Base-by-base conservation (phyloP, 2,113 vertebrate genomes). In the Mesitornis unicolor region DNA sequence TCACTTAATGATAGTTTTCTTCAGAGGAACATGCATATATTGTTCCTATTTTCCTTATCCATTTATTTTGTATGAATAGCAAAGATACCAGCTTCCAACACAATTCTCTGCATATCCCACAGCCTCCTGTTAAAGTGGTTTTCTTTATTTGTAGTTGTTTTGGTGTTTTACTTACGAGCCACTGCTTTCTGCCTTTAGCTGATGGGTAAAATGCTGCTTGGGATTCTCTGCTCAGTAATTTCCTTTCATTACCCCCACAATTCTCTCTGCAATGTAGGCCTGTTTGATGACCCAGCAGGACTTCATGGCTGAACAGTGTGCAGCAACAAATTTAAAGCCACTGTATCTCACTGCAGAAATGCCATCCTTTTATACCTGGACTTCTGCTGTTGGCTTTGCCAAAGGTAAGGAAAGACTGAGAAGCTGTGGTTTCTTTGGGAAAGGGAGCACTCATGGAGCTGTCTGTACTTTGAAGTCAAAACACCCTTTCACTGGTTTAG, bases 221-320 rank as follows among this genome's bases (percentile, higher is more conserved):
- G 43, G 71, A 35, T 54, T 71, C 87, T 73, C 56, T 75, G 60
- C 56, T 92, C 28, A 36, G n/a, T 60, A 38, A 45, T 60, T 56
- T n/a, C 50, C 42, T 78, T 63, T 81, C 64, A 20, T 79, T 57
- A 40, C 50, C n/a, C 40, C 9, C 47, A 17, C 69, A 6, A 42
- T 75, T 84, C 47, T 93, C 74, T 84, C 48, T 81, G 73, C 81
- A 64, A 20, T 80, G 19, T 82, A 99, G 99, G 97, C 97, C 81
- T 99, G 99, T 75, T 54, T 83, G 85, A 70, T 12, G 40, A 98
- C 97, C 77, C 99, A 99, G 97, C 92, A 99, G 92, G 98, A 98
- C 69, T 99, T 99, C 82, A 99, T 99, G 98, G 93, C 98, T 2
- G 98, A 99, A 63, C 99, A 99, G 90, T 99, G 99, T 7, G 98